A percentile compares a stretch with the other conserved stretches of the same genome.
Conservation (phyloP, 2,797 vertebrate species). For the Pangasius mekongensis region DNA sequence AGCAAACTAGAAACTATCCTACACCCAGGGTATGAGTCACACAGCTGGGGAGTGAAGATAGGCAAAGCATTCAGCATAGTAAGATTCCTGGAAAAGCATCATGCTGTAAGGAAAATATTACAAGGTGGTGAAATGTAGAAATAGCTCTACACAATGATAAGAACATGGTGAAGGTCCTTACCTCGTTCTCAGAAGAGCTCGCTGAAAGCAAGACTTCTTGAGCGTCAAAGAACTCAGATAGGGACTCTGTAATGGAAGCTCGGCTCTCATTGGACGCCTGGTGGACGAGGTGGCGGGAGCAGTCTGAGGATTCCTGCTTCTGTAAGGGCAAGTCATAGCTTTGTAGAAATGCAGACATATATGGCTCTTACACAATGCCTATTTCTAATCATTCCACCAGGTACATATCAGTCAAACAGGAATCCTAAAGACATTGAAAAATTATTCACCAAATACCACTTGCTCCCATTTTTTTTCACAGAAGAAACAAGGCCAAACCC, state of each 20-base stretch:
- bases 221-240: constrained; percentile 97
- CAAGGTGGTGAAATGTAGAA: background rate
- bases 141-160: background rate
- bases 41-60: background rate
- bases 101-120: background rate
- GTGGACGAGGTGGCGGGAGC: constrained; percentile 85
- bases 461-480: background rate
- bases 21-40: constrained; percentile 18
- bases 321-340: constrained; percentile 41
- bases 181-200: constrained; percentile 98
- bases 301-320: constrained; percentile 83
- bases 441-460: background rate
- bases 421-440: background rate
- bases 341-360: background rate
- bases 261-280: constrained; percentile 94
- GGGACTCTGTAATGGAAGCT: constrained; percentile 89
- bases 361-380: background rate
- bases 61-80: background rate
- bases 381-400: background rate
- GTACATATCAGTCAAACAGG: background rate
- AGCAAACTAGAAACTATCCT: background rate
- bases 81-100: background rate
- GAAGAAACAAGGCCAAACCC: background rate
- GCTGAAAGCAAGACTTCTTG: constrained; percentile 94
- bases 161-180: constrained; percentile 55